Base-by-base conservation (phyloP, 2,113 vertebrate species). In the Cranoglanis bouderius region DNA sequence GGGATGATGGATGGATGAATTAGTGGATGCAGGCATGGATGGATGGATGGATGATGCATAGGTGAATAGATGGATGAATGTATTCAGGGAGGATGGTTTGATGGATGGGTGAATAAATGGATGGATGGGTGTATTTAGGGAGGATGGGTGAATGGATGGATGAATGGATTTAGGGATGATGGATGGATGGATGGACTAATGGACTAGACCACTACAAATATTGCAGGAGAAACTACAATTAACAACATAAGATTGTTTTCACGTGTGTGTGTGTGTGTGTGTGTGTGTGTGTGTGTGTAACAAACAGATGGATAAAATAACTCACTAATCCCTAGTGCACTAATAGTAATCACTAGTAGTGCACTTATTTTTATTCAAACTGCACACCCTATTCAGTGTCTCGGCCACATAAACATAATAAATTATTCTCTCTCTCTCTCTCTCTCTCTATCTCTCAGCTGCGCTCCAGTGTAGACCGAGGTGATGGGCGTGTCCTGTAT, bases 391-490 rank as follows among this genome's bases (percentile, higher is more conserved):
- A 18, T 53, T 53, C 26, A 35, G 51, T 18, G 14, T 70, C 65
- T 70, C 10, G 14, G 26, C 9, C 26, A 63, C 29, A 35, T 9
- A 38, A 72, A 72, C 35, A 40, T 40, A 49, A 49, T 9, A 49
- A 49, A 49, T 49, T 49, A 8, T 49, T 84, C 43, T 85, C 87
- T 75, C 77, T 24, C 38, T 43, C 26, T 61, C 9, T 16, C 26
- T 75, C 7, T 61, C 40, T 61, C 46, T 85, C 82, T 86, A 57
- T 86, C 87, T 61, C 57, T 63, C 91, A 98, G 97, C 95, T 98
- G 84, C 97, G 97, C 94, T 97, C 97, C 0, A 97, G 97, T n/a
- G 95, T 96, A 93, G 97, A 98, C 92, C 91, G 91, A 72, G 97
- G 97, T 0, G 97, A 98, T 55, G 97, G 97, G 3, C 95, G 90